These are phyloP conservation scores for Enteromius paludinosus DNA, from an alignment of 2,797 vertebrate species.

Conservation along the genomic window DNA sequence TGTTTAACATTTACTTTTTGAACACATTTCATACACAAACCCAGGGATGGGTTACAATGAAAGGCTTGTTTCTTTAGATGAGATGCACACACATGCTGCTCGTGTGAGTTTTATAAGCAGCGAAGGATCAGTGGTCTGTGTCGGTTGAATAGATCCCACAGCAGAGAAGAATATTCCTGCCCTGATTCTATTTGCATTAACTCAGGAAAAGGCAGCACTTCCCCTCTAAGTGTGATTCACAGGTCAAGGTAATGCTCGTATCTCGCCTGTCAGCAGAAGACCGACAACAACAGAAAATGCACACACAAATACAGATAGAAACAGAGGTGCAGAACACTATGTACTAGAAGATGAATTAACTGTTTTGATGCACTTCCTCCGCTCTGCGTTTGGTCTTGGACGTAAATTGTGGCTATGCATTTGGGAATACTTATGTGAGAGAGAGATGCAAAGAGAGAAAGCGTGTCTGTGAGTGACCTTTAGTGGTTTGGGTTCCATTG, in stretches of 20 bases:
- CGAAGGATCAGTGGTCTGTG: conserved; percentile 46
- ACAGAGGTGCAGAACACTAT: conserved; percentile 7
- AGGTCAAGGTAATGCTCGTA: conserved; percentile 50
- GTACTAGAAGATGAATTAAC: conserved; percentile 17
- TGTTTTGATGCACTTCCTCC: conserved; percentile 27
- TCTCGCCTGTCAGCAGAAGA: conserved; percentile 21
- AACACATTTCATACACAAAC: not conserved
- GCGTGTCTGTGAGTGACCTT: conserved; percentile 39
- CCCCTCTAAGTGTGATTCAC: conserved; percentile 32
- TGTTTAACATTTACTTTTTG: not conserved
- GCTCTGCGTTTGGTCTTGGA: conserved; percentile 10
- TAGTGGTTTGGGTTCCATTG: conserved; percentile 42
- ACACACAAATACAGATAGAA: conserved; percentile 20
- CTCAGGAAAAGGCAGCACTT: conserved; percentile 10
- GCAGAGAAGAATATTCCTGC: conserved; percentile 32
- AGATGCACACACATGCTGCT: conserved; percentile 14
- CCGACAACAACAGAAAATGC: conserved; percentile 24
- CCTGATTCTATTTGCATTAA: conserved; percentile 46
- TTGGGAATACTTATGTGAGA: not conserved
- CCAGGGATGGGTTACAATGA: not conserved
- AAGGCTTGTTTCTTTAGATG: not conserved
- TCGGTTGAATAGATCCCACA: conserved; percentile 36
- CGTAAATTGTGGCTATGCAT: not conserved
- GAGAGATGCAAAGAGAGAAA: not conserved
- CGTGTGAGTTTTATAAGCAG: conserved; percentile 35